phyloP scores from a whole-genome alignment of 2,888 invertebrate genomes.

The Chrysotoxum bicinctum region DNA sequence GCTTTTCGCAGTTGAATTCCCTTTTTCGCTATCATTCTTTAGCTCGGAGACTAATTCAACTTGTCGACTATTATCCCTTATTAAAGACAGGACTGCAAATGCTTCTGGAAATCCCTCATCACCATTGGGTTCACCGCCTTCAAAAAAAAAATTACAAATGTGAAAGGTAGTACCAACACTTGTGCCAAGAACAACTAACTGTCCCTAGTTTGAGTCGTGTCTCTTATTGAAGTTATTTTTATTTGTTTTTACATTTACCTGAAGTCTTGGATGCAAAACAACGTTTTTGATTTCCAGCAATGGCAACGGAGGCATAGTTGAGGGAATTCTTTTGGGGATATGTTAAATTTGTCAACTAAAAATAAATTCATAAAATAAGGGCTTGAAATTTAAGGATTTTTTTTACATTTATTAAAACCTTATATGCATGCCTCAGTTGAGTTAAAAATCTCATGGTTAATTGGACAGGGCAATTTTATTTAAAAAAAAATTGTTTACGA shows the following conservation, averaged over 20 bases:
- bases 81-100: constrained; percentile 74
- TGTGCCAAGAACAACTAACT: too few relatives aligned
- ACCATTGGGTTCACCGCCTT: constrained; percentile 64
- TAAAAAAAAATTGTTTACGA: background rate
- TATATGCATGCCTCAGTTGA: constrained; percentile 34
- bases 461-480: background rate
- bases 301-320: background rate
- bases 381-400: background rate
- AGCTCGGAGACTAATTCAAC: constrained; percentile 74
- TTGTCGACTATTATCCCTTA: constrained; percentile 74
- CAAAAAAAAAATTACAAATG: constrained; percentile 75
- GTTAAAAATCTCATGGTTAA: constrained; percentile 31
- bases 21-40: background rate
- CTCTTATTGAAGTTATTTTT: too few relatives aligned
- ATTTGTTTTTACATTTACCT: constrained; percentile 61
- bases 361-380: background rate
- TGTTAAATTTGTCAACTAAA: constrained; percentile 34
- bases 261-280: constrained; percentile 55
- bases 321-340: constrained; percentile 9
- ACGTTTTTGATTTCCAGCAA: constrained; percentile 6
- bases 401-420: constrained; percentile 12
- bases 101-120: constrained; percentile 74
- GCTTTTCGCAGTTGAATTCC: background rate
- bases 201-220: too few relatives aligned
- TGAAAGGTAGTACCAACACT: too few relatives aligned